phyloP scores from a whole-genome alignment of 2,888 invertebrate species.

The Machimus atricapillus region DNA sequence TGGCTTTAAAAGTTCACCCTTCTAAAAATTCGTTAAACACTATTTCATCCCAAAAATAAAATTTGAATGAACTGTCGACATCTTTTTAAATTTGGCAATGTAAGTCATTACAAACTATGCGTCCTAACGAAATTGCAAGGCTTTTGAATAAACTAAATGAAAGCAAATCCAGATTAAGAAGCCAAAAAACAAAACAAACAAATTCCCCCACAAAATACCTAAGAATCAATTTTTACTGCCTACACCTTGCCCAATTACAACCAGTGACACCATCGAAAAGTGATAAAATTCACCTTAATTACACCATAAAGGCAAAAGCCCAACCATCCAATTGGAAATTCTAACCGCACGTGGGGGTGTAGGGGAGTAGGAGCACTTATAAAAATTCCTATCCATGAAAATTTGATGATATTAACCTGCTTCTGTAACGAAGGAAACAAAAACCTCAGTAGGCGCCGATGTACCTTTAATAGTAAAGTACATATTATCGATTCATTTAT shows the following conservation, averaged over 20 bases:
- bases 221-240: not conserved
- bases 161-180: not conserved
- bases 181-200: not conserved
- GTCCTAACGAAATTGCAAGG: not conserved
- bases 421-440: not conserved
- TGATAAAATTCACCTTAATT: not conserved
- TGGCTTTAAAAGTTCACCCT: no score
- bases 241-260: not conserved
- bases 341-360: no score
- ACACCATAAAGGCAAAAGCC: not conserved
- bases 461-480: not conserved
- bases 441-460: not conserved
- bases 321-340: not conserved
- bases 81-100: no score
- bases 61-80: no score
- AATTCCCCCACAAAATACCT: not conserved
- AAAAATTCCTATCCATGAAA: not conserved
- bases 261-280: not conserved
- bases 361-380: not conserved
- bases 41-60: no score
- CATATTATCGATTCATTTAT: not conserved
- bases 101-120: not conserved
- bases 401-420: not conserved
- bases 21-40: no score
- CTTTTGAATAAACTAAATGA: no score